These are phyloP conservation scores for Crypturellus undulatus DNA, from an alignment of 2,113 vertebrate species.

Conservation along the genomic window DNA sequence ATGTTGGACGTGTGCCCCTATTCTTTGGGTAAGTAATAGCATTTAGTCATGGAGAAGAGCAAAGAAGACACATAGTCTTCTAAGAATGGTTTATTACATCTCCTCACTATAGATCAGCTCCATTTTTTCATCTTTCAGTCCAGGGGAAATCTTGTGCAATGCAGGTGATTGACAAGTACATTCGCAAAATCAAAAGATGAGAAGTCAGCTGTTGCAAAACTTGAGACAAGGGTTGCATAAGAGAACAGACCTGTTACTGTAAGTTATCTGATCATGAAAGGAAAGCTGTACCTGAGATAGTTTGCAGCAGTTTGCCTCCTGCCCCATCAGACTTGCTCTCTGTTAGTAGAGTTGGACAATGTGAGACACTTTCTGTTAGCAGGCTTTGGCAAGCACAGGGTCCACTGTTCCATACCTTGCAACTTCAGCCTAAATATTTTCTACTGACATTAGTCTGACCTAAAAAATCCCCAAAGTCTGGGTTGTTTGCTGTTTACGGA, in stretches of 20 bases:
- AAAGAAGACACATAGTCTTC: background rate
- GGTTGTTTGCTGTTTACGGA: accelerated
- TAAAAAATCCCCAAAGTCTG: background rate
- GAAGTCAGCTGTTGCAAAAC: background rate
- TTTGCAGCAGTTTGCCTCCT: background rate
- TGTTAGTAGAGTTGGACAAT: accelerated
- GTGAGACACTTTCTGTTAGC: background rate
- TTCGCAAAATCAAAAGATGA: background rate
- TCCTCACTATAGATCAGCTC: background rate
- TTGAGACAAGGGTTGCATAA: background rate
- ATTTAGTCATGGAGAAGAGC: background rate
- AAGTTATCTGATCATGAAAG: background rate
- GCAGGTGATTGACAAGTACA: background rate
- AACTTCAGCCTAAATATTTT: background rate
- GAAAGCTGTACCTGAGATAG: background rate
- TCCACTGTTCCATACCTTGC: background rate
- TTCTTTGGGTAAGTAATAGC: background rate
- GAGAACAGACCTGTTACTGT: background rate
- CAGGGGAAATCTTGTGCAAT: background rate
- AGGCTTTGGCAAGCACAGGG: background rate
- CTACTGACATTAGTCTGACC: background rate
- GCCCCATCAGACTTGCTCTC: background rate
- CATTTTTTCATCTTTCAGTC: background rate
- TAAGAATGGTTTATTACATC: background rate
- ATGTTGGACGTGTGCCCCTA: background rate